Evolutionary conservation across 2,113 vertebrate genomes (phyloP), one percentile per base, ranked within the genome.

Genomic region (Nesospiza acunhae): DNA sequence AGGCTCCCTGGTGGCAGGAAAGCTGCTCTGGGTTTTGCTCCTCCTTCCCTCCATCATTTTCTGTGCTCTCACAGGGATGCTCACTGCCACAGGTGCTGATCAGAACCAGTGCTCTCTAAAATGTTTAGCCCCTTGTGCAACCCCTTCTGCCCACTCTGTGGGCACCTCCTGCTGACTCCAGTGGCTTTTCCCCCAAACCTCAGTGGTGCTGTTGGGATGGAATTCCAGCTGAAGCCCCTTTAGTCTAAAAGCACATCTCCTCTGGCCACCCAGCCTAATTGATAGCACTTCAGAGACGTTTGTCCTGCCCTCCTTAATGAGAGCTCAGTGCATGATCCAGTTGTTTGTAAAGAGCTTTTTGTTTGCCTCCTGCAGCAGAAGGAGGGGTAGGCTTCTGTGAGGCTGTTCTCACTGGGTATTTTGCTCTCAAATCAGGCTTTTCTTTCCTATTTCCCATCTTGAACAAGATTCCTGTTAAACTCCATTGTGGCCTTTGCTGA

Each of bases 311-410:
- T 74, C 37, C 33, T 59, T 86, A 74, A 58, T 52, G 83, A 85
- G 80, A 63, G 76, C 88, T 67, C 78, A 67, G 82, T 75, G 86
- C 73, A 10, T 52, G 59, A 59, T 80, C 44, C 0, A 2, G 14
- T 70, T 87, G 63, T 73, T 90, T 58, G 86, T 39, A 49, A 84
- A 89, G 73, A 52, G 55, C 59, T 92, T 84, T 92, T 86, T 90
- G 75, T 79, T 76, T 76, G 62, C 50, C 22, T 73, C 9, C 47
- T 82, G 74, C 75, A 69, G 86, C 60, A 75, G 72, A 39, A 42
- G 81, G 56, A 81, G 55, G 60, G 60, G 3, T 60, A 5, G 73
- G 39, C 68, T 42, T 53, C 42, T 44, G 13, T 0, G 0, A 87
- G 59, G 42, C 56, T 73, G 1, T 35, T 10, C 3, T 19, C 64